Base-by-base conservation (phyloP, 2,888 invertebrate genomes). In the Pemphredon lugubris region DNA sequence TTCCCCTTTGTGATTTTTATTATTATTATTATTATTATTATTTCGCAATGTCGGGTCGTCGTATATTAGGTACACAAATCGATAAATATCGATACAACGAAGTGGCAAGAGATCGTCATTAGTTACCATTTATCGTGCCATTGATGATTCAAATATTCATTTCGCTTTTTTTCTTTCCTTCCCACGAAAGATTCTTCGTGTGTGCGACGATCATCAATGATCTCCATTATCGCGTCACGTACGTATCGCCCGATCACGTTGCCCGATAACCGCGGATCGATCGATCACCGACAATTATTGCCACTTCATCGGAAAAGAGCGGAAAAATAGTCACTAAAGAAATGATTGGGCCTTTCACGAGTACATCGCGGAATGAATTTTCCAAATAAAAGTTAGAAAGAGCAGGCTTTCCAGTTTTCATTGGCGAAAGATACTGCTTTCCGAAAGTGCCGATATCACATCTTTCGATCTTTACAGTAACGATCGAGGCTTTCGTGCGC, bases 391-490 rank as follows among this genome's bases (percentile, higher is more conserved):
- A 30, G 16, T 23, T 42, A 47, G 26, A 7, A 13, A 34, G 16
- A 18, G 16, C 16, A 48, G 78, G 78, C 75, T 79, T 78, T 78
- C 75, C 75, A 80, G 81, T 75, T 82, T 82, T 82, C 79, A 64
- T 23, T 47, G 23, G 44, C 39, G 47, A 54, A 37, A 32, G 30
- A 37, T 40, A 53, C 39, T 23, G 7, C n/a, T 51, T 23, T 39
- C 6, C 26, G n/a, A n/a, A n/a, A n/a, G n/a, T n/a, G n/a, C n/a
- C n/a, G n/a, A n/a, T n/a, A n/a, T n/a, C n/a, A n/a, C n/a, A n/a
- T n/a, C n/a, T n/a, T 42, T 26, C 48, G 18, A 30, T 39, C 21
- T 40, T 26, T 18, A n/a, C 11, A 11, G 32, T 9, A 23, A 48
- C 40, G 30, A 23, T 18, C 40, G 11, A 23, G 5, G 39, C 9